phyloP scores from a whole-genome alignment of 2,888 invertebrate species.

The Physocephala rufipes region DNA sequence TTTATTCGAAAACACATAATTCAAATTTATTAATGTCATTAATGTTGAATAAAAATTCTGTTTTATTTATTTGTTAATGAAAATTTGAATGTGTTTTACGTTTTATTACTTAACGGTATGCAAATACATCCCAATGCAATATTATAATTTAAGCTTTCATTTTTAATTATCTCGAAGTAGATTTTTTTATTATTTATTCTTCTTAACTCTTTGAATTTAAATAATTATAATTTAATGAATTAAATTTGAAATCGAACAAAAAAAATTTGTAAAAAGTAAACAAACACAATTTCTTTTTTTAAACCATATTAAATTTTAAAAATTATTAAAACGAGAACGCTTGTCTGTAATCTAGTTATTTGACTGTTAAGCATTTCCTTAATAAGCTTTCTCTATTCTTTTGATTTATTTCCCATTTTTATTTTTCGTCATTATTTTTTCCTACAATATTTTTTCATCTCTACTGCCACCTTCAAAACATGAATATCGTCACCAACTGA shows the following conservation, averaged over 20 bases:
- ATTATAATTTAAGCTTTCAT: background rate
- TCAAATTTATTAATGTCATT: too few relatives aligned
- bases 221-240: too few relatives aligned
- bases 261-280: constrained; percentile 35
- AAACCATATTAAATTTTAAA: background rate
- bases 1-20: too few relatives aligned
- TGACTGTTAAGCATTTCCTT: too few relatives aligned
- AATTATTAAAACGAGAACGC: background rate
- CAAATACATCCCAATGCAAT: background rate
- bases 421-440: constrained; percentile 25
- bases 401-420: constrained; percentile 7
- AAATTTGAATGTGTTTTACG: too few relatives aligned
- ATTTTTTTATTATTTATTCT: too few relatives aligned
- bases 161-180: too few relatives aligned
- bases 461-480: constrained; percentile 3
- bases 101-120: too few relatives aligned
- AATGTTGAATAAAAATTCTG: background rate
- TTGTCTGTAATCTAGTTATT: background rate
- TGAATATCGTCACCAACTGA: constrained; percentile 10
- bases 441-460: background rate
- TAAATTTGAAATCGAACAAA: background rate
- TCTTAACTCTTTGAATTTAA: too few relatives aligned
- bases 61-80: background rate
- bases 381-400: background rate
- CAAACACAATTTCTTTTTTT: constrained; percentile 38